phyloP scores from a whole-genome alignment of 2,888 invertebrate species.

The Tyria jacobaeae region DNA sequence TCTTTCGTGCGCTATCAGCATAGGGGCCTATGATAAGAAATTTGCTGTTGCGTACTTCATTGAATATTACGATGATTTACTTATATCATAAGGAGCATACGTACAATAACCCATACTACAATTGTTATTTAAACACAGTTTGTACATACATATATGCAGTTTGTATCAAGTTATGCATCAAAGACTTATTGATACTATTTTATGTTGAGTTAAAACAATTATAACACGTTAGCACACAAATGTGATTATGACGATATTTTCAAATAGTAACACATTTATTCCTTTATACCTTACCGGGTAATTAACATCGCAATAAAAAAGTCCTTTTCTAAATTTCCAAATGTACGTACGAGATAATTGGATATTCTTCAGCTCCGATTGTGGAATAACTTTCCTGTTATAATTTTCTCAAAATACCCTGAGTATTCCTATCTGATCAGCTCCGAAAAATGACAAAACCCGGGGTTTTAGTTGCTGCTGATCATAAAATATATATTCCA shows the following conservation, averaged over 20 bases:
- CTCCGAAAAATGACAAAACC: neutral
- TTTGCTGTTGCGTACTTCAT: neutral
- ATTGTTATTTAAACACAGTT: conserved; percentile 11
- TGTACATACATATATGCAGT: too few relatives aligned
- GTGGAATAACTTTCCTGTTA: too few relatives aligned
- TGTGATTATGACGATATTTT: conserved; percentile 2
- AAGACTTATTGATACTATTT: conserved; percentile 6
- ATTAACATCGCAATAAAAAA: too few relatives aligned
- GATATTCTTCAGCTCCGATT: neutral
- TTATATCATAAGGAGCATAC: neutral
- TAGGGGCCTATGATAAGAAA: too few relatives aligned
- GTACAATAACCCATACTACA: neutral
- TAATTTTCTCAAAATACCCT: neutral
- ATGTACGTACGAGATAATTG: neutral
- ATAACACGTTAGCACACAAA: neutral
- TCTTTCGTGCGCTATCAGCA: too few relatives aligned
- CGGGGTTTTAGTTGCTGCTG: neutral
- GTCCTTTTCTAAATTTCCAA: too few relatives aligned
- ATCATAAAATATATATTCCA: neutral
- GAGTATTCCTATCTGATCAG: neutral
- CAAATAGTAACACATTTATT: neutral
- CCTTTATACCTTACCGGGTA: neutral
- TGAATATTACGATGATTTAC: neutral
- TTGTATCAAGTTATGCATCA: conserved; percentile 5
- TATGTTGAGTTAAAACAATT: neutral